Evolutionary conservation across 2,797 vertebrate genomes (phyloP), one percentile per base, ranked within the genome.

Genomic region (Malacoraja senta): DNA sequence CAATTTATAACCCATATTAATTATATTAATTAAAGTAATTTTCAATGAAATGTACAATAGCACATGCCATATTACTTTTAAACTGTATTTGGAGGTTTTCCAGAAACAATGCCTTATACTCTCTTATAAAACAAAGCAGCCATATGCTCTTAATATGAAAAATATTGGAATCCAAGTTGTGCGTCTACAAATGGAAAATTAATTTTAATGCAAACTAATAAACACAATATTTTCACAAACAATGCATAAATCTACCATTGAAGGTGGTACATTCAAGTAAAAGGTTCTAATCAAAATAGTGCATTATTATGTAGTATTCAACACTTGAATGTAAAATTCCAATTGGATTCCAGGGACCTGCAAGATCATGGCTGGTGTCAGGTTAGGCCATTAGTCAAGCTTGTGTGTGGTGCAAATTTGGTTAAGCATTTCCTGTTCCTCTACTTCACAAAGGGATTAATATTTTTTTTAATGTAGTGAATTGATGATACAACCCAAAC

Each of bases 131-230:
- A 74, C 65, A 65, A 65, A n/a, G 19, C 63, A 72, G 19, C 88
- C 35, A 91, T 68, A 44, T 91, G 68, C 65, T 74, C 88, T 74
- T 91, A 72, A 8, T 72, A 91, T 91, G 32, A 38, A 21, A 90
- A 68, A 32, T 90, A 71, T 71, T 90, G 38, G 21, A 71, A 65
- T 38, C 32, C 88, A 72, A 35, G 63, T 38, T 21, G 24, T 72
- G 58, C 13, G 10, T 74, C 68, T 72, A 44, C 21, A 74, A 72
- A 71, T 68, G 88, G 24, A 91, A 72, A 13, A 91, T 72, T 44
- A 12, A 13, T 15, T 29, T 91, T 26, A 65, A 72, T 71, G 29
- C 29, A 71, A 91, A 8, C 19, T 24, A 91, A 91, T 44, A 74
- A 72, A 44, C 72, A 24, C 24, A 91, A 74, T 72, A 35, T 71